These are phyloP conservation scores for Pelochelys cantorii DNA, from an alignment of 2,797 vertebrate species.

Conservation along the genomic window DNA sequence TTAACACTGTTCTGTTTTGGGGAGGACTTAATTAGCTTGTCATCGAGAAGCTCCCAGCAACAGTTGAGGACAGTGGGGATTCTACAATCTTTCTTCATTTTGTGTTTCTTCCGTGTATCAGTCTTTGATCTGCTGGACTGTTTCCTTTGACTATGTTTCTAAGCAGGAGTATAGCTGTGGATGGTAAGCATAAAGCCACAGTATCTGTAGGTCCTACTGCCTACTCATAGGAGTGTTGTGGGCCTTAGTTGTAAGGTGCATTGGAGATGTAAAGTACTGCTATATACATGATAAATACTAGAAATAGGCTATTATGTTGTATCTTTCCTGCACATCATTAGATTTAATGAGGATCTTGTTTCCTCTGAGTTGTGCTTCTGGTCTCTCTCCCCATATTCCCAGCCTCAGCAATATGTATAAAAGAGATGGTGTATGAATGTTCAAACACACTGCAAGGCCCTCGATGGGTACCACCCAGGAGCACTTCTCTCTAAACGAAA, in stretches of 20 bases:
- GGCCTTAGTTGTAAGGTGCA: not conserved
- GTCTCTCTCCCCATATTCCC: not conserved
- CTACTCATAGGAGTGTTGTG: not conserved
- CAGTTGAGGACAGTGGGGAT: fast-evolving
- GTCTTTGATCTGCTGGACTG: not conserved
- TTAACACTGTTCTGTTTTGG: not conserved
- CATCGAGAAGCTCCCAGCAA: not conserved
- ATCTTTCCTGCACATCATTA: not conserved
- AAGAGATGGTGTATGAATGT: not conserved
- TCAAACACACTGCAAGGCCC: not conserved
- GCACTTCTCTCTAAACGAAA: not conserved
- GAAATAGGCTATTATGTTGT: not conserved
- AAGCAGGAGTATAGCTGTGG: not conserved
- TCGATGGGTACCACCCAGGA: not conserved
- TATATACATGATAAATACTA: not conserved
- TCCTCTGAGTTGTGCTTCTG: not conserved
- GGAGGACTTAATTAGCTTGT: not conserved
- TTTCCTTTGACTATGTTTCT: not conserved
- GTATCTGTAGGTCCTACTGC: not conserved
- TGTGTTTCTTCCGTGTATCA: fast-evolving
- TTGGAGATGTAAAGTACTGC: not conserved
- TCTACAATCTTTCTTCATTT: not conserved
- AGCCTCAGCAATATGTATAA: not conserved
- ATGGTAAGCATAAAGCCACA: not conserved
- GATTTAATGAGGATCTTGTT: not conserved